Evolutionary conservation across 1,140 invertebrate genomes (phyloP).

Genomic region (Holotrichia oblita): DNA sequence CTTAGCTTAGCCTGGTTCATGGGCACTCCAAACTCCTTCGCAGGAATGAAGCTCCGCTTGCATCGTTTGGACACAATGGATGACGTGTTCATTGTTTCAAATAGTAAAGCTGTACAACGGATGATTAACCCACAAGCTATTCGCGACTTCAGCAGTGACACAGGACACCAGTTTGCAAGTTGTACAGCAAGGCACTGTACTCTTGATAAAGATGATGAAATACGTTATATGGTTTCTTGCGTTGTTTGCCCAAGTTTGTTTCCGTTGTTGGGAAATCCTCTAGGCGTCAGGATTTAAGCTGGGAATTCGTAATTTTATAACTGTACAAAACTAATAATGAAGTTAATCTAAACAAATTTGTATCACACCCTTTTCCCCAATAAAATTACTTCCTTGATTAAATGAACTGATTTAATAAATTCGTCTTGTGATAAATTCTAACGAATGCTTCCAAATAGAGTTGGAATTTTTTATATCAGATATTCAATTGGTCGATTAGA

Average conservation of each 20-base stretch:
- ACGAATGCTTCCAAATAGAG: not conserved
- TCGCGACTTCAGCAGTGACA: constrained; percentile 50
- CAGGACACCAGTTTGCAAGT: not conserved
- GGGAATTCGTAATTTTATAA: not conserved
- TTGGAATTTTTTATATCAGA: no score
- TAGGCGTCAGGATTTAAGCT: constrained; percentile 49
- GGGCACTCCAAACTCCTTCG: constrained; percentile 43
- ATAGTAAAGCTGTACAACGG: constrained; percentile 52
- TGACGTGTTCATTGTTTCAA: constrained; percentile 52
- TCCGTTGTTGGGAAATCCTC: constrained; percentile 63
- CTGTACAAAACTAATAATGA: not conserved
- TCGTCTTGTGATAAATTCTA: not conserved
- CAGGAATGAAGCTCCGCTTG: constrained; percentile 47
- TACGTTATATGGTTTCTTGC: constrained; percentile 61
- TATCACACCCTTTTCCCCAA: not conserved
- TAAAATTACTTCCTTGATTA: not conserved
- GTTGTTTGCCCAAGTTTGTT: constrained; percentile 61
- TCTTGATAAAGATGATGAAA: constrained; percentile 57
- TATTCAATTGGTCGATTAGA: no score
- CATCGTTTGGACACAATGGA: constrained; percentile 44
- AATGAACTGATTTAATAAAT: not conserved
- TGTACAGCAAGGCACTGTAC: not conserved
- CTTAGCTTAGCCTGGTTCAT: constrained; percentile 49
- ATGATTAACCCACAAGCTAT: constrained; percentile 49
- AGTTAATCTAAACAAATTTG: not conserved